Conservation (phyloP, 2,113 vertebrate genomes). For the Peromyscus leucopus region DNA sequence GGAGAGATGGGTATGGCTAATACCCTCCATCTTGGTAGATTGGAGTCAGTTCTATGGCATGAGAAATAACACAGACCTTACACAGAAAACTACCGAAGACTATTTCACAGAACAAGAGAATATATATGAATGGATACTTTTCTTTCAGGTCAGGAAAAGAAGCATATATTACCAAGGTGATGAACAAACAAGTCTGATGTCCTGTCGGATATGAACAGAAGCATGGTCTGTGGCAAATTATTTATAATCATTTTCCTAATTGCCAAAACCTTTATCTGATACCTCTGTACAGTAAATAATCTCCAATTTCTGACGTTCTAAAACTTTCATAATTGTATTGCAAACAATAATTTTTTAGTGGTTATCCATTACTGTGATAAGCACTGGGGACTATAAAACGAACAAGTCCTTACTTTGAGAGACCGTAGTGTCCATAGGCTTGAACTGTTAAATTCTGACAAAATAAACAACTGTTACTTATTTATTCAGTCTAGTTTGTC, state of each 20-base stretch:
- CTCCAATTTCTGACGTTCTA: constrained; percentile 46
- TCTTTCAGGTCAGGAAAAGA: neutral
- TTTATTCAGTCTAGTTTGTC: constrained; percentile 11
- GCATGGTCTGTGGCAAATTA: neutral
- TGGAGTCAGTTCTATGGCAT: neutral
- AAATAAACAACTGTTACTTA: constrained; percentile 52
- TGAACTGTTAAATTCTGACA: constrained; percentile 17
- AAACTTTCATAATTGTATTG: constrained; percentile 37
- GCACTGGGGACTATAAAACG: constrained; percentile 16
- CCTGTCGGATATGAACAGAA: neutral
- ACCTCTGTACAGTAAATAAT: constrained; percentile 28
- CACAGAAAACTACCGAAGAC: constrained; percentile 33
- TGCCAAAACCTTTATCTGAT: constrained; percentile 29
- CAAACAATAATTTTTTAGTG: constrained; percentile 47
- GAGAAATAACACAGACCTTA: neutral
- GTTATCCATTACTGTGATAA: neutral
- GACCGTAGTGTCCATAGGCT: neutral
- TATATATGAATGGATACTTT: neutral
- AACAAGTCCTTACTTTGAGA: constrained; percentile 28
- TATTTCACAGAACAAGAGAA: neutral
- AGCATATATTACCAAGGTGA: neutral
- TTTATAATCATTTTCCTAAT: neutral
- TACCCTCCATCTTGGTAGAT: neutral
- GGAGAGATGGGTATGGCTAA: neutral
- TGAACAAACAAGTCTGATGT: neutral